These are phyloP conservation scores for Acleris sparsana DNA, from an alignment of 2,888 invertebrate genomes.

Conservation along the genomic window DNA sequence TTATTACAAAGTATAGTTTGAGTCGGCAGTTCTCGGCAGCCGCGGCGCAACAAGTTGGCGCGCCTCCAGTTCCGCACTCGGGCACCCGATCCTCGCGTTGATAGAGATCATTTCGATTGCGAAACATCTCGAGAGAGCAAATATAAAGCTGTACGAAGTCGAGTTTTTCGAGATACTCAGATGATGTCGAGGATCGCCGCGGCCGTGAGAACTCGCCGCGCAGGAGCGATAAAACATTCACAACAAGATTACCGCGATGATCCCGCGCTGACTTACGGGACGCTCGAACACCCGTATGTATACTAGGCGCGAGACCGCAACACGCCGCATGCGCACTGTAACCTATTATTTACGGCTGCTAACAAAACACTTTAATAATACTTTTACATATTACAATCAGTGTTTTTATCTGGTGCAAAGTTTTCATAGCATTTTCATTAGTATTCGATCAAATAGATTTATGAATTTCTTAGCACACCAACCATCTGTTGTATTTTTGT, in stretches of 20 bases:
- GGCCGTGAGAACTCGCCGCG: background rate
- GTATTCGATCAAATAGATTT: too few species aligned
- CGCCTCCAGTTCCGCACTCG: slow-evolving; percentile 3
- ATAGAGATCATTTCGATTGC: background rate
- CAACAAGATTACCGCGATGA: slow-evolving; percentile 28
- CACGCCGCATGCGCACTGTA: background rate
- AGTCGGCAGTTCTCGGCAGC: background rate
- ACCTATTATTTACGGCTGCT: background rate
- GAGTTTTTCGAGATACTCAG: too few species aligned
- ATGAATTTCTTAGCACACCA: background rate
- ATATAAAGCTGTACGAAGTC: too few species aligned
- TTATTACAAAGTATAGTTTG: background rate
- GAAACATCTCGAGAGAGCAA: background rate
- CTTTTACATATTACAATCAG: background rate
- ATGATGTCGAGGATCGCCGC: background rate
- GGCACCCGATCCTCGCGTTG: too few species aligned
- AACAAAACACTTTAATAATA: slow-evolving; percentile 7
- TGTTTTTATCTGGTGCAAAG: background rate
- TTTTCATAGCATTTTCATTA: background rate
- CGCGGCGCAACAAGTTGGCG: slow-evolving; percentile 12
- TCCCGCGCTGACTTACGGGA: slow-evolving; percentile 29
- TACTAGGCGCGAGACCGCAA: slow-evolving; percentile 11
- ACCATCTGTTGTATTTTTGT: background rate
- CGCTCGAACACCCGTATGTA: slow-evolving; percentile 27
- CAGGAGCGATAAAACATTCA: slow-evolving; percentile 26